Evolutionary conservation across 2,113 vertebrate genomes (phyloP).

Genomic region (Leptocoma aspasia): DNA sequence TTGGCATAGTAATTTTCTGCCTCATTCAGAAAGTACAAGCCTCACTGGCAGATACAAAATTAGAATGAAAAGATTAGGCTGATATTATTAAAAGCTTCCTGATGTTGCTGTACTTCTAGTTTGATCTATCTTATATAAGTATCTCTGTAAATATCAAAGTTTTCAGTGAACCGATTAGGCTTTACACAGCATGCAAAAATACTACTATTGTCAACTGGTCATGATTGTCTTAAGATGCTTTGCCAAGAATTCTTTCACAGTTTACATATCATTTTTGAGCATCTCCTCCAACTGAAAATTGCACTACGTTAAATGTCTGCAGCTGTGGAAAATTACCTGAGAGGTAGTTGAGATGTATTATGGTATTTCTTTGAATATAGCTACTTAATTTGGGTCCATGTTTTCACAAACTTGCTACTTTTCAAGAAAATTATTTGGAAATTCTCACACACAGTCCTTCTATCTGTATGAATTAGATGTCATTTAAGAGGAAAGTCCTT

Average conservation of each 20-base stretch:
- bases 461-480: not conserved
- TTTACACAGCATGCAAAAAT: not conserved
- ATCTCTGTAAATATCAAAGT: not conserved
- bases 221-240: not conserved
- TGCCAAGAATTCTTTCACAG: not conserved
- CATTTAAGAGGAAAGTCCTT: not conserved
- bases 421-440: not conserved
- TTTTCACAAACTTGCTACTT: not conserved
- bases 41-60: not conserved
- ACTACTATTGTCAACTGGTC: not conserved
- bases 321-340: not conserved
- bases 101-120: not conserved
- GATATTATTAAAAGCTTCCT: not conserved
- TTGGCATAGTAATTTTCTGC: not conserved
- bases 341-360: not conserved
- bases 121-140: not conserved
- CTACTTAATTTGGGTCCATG: not conserved
- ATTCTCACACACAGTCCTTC: not conserved
- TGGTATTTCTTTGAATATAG: not conserved
- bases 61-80: not conserved
- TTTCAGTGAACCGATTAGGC: not conserved
- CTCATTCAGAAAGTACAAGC: not conserved
- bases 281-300: not conserved
- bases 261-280: not conserved
- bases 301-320: not conserved